Conservation (phyloP, 1,140 invertebrate genomes). For the Drosophila funebris region DNA sequence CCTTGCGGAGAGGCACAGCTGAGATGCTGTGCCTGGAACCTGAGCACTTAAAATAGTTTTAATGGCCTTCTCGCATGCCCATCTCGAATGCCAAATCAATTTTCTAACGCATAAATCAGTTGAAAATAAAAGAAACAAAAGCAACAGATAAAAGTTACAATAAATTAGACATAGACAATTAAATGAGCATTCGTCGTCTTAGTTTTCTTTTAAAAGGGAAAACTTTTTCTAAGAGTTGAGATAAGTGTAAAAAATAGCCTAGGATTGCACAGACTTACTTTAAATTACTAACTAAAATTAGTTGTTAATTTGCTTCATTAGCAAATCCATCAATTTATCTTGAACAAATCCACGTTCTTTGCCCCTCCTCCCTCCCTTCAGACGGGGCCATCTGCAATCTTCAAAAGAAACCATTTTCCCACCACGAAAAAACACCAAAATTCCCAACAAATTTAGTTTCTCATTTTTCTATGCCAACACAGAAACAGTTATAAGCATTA, state of each 20-base stretch:
- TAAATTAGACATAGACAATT: conserved; percentile 61
- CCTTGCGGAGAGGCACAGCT: background rate
- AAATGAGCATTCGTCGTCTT: conserved; percentile 10
- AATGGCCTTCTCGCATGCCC: conserved; percentile 52
- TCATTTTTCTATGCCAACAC: conserved; percentile 6
- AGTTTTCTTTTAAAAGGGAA: conserved; percentile 3
- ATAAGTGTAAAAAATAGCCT: conserved; percentile 3
- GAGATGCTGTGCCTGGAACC: conserved; percentile 37
- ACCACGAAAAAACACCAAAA: conserved; percentile 53
- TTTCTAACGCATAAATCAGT: conserved; percentile 67
- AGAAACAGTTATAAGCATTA: conserved; percentile 16
- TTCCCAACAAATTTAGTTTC: conserved; percentile 48
- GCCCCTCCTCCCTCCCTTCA: no score
- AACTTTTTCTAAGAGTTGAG: background rate
- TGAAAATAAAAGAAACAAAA: conserved; percentile 45
- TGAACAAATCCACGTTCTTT: conserved; percentile 1
- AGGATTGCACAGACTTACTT: background rate
- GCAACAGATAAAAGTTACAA: conserved; percentile 55
- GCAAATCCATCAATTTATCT: conserved; percentile 49
- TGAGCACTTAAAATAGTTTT: conserved; percentile 56
- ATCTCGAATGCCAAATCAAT: conserved; percentile 67
- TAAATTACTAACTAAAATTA: conserved; percentile 21
- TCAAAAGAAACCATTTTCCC: conserved; percentile 74
- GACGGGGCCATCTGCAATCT: conserved; percentile 19
- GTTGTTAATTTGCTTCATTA: conserved; percentile 49